Conservation (phyloP, 2,888 invertebrate species). For the Trissolcus japonicus region DNA sequence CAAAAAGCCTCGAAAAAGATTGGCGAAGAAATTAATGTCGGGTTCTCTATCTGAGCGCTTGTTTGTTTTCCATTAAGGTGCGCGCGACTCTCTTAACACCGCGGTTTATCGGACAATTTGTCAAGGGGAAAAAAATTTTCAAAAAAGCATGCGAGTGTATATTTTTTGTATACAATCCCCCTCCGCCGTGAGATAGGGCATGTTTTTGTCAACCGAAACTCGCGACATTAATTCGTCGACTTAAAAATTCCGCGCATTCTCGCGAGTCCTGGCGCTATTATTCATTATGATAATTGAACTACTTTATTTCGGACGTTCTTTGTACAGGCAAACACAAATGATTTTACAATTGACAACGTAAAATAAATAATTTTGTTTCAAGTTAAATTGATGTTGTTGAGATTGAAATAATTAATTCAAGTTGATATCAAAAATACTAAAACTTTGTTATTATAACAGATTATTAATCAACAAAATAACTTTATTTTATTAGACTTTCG, state of each 20-base stretch:
- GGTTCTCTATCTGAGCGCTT: conserved; percentile 18
- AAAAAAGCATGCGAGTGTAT: conserved; percentile 24
- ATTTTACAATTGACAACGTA: conserved; percentile 16
- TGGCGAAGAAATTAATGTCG: conserved; percentile 43
- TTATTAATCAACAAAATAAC: no score
- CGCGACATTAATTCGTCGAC: conserved; percentile 19
- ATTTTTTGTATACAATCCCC: conserved; percentile 35
- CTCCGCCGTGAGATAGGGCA: conserved; percentile 33
- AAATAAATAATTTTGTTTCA: conserved; percentile 20
- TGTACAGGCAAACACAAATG: background rate
- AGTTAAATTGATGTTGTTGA: background rate
- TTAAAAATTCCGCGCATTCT: conserved; percentile 13
- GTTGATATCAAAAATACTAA: no score
- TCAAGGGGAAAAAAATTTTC: conserved; percentile 28
- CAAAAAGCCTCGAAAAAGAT: conserved; percentile 39
- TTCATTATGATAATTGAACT: conserved; percentile 34
- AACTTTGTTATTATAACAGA: no score
- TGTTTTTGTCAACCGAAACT: conserved; percentile 15
- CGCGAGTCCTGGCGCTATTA: conserved; percentile 1
- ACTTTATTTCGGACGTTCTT: conserved; percentile 21
- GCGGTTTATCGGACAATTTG: conserved; percentile 47
- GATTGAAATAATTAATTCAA: no score
- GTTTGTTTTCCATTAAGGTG: conserved; percentile 44
- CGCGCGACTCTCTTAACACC: conserved; percentile 32
- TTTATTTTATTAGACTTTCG: no score